Percentiles rank a stretch among this genome's conserved stretches.
Evolutionary conservation across 2,113 vertebrate species (phyloP).

Genomic region (Protobothrops flavoviridis): DNA sequence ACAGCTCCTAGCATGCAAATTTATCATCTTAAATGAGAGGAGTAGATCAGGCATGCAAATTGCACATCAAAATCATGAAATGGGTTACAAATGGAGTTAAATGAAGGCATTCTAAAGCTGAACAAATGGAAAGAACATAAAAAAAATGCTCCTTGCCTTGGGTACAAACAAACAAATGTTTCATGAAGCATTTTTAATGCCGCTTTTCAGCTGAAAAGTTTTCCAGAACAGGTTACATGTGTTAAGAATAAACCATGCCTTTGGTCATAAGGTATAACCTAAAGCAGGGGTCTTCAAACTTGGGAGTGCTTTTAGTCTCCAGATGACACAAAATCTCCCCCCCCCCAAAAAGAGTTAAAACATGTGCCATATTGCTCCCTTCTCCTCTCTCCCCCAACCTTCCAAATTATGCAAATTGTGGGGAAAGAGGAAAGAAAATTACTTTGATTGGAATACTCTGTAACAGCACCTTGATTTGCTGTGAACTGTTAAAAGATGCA

Average conservation of each 20-base stretch:
- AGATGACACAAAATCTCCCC: neutral
- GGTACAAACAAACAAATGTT: neutral
- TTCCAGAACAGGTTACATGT: neutral
- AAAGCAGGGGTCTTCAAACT: too few species aligned
- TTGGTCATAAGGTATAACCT: neutral
- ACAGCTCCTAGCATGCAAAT: neutral
- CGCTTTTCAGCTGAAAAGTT: neutral
- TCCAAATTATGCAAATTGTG: neutral
- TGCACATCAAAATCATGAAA: neutral
- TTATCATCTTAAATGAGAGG: neutral
- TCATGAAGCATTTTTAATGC: neutral
- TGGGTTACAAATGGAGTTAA: neutral
- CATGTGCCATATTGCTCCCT: neutral
- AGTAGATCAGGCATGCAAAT: neutral
- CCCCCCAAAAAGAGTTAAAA: neutral
- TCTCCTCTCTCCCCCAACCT: neutral
- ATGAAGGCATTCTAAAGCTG: neutral
- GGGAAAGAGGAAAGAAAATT: neutral
- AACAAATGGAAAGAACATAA: neutral
- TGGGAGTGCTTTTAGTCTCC: neutral
- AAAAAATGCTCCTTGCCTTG: neutral
- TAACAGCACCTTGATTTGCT: neutral
- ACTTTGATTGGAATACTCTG: neutral
- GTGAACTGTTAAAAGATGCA: conserved; percentile 6
- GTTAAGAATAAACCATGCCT: neutral